Percentiles rank a stretch among this genome's conserved stretches.
Conservation (phyloP, 2,797 vertebrate genomes). For the Bovichtus variegatus region DNA sequence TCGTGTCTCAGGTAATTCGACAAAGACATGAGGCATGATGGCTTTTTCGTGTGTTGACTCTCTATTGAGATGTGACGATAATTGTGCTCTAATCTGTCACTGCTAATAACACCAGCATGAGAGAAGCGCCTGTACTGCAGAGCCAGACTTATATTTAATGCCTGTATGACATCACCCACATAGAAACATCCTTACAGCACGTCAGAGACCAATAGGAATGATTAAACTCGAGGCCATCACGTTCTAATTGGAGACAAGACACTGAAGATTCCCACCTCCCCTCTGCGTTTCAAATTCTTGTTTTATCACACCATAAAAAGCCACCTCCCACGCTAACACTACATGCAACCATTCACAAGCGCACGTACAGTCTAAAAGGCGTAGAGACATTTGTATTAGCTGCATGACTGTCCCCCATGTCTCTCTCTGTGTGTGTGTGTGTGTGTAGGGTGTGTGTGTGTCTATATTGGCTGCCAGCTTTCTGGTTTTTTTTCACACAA, state of each 20-base stretch:
- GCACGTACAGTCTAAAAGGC: conserved; percentile 22
- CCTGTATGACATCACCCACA: neutral
- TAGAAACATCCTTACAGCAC: neutral
- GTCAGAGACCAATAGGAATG: neutral
- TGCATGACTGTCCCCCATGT: conserved; percentile 78
- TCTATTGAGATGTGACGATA: neutral
- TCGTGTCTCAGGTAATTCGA: neutral
- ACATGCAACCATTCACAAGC: conserved; percentile 24
- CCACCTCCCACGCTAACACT: conserved; percentile 31
- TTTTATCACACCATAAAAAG: conserved; percentile 3
- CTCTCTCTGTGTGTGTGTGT: conserved; percentile 65
- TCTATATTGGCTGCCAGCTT: conserved; percentile 67
- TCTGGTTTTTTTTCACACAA: conserved; percentile 58
- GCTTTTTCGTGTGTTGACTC: neutral
- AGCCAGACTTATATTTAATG: neutral
- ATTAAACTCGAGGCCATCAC: neutral
- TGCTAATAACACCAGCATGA: neutral
- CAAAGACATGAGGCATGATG: neutral
- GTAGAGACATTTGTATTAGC: conserved; percentile 54
- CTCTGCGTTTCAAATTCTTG: conserved; percentile 3
- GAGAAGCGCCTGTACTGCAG: neutral
- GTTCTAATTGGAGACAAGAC: neutral
- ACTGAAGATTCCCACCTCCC: conserved; percentile 1
- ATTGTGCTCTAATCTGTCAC: neutral
- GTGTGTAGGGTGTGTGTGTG: conserved; percentile 58